Evolutionary conservation across 35 echinoderm and acorn worm genomes (phyloP).

Genomic region (Chiridota heheva): DNA sequence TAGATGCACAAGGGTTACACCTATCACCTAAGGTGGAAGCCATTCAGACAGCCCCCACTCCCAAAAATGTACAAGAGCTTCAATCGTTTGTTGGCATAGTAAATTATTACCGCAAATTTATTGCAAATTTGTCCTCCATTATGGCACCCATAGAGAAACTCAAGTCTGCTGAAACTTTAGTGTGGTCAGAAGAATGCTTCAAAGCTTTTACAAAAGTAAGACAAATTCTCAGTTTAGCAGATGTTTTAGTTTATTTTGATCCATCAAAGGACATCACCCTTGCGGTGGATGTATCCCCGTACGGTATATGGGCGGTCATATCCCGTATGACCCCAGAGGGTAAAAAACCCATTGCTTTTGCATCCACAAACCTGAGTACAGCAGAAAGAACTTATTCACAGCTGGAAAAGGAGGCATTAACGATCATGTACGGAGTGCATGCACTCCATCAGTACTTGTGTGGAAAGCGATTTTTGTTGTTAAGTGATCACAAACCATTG

Average conservation of each 20-base stretch:
- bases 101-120: constrained; percentile 54
- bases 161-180: neutral
- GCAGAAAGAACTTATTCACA: constrained; percentile 1
- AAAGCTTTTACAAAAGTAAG: constrained; percentile 10
- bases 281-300: constrained; percentile 26
- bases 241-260: neutral
- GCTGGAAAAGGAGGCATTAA: constrained; percentile 24
- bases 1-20: neutral
- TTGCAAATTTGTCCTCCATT: constrained; percentile 40
- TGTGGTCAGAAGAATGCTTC: constrained; percentile 2
- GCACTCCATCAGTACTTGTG: neutral
- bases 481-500: constrained; percentile 46
- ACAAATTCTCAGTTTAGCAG: neutral
- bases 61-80: constrained; percentile 17
- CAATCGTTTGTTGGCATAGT: constrained; percentile 20
- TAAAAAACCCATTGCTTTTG: constrained; percentile 32
- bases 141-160: constrained; percentile 17
- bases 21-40: neutral
- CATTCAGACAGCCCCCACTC: neutral
- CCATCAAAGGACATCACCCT: neutral
- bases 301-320: constrained; percentile 35
- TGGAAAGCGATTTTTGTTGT: constrained; percentile 14
- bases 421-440: neutral
- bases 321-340: constrained; percentile 7
- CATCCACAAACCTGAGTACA: constrained; percentile 2